These are phyloP conservation scores for Rhynchophorus ferrugineus DNA, from an alignment of 1,140 invertebrate genomes.

Conservation along the genomic window DNA sequence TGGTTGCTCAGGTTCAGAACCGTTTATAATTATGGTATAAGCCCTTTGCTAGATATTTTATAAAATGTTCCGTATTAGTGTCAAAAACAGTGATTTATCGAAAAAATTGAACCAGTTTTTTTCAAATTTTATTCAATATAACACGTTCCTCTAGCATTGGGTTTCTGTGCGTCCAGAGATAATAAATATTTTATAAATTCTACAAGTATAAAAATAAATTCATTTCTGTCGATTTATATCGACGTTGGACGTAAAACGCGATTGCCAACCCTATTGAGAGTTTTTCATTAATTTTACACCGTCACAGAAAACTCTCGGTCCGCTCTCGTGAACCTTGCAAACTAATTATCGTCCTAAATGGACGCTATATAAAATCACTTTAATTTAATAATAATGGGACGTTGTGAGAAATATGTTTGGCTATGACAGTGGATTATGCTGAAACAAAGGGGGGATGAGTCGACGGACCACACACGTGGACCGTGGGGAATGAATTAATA, in stretches of 20 bases:
- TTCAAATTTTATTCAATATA: too few species aligned
- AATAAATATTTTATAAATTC: too few species aligned
- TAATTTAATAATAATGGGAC: not conserved
- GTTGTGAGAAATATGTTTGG: not conserved
- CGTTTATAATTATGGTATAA: too few species aligned
- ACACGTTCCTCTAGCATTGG: too few species aligned
- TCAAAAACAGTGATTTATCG: too few species aligned
- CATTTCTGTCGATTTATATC: not conserved
- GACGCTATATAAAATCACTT: not conserved
- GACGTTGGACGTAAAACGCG: not conserved
- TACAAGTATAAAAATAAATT: too few species aligned
- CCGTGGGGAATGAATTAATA: too few species aligned
- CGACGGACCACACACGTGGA: constrained; percentile 2
- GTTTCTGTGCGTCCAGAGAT: too few species aligned
- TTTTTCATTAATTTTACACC: not conserved
- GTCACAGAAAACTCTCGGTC: not conserved
- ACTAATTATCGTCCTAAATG: not conserved
- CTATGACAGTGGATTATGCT: constrained; percentile 4
- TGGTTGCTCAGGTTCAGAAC: too few species aligned
- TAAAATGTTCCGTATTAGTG: too few species aligned
- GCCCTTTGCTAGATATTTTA: too few species aligned
- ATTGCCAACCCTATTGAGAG: not conserved
- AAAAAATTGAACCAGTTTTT: too few species aligned
- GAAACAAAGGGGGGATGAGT: constrained; percentile 9
- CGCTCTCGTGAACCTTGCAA: not conserved